phyloP scores from a whole-genome alignment of 2,888 invertebrate species.

The Pterostichus niger region DNA sequence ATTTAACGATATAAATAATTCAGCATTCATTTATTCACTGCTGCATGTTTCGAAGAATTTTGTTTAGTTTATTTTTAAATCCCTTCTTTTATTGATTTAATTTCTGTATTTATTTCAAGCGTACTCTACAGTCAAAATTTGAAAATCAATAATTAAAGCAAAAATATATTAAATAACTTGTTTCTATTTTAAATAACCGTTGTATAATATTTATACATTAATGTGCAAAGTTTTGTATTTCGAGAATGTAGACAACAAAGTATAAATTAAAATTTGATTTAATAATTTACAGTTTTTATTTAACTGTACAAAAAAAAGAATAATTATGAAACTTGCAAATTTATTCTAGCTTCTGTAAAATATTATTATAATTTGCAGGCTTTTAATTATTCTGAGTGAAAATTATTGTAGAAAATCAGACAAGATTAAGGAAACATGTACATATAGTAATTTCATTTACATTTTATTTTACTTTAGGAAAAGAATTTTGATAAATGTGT shows the following conservation, averaged over 20 bases:
- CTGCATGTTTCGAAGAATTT: slow-evolving; percentile 25
- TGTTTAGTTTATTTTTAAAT: slow-evolving; percentile 32
- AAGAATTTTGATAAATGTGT: background rate
- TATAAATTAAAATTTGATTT: slow-evolving; percentile 5
- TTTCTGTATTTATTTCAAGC: slow-evolving; percentile 18
- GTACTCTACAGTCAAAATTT: slow-evolving; percentile 28
- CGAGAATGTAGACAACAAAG: slow-evolving; percentile 16
- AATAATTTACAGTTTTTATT: background rate
- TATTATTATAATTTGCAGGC: slow-evolving; percentile 14
- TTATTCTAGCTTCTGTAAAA: slow-evolving; percentile 16
- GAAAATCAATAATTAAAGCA: slow-evolving; percentile 18
- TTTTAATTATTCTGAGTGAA: slow-evolving; percentile 25
- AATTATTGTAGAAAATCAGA: slow-evolving; percentile 3
- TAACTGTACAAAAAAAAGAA: slow-evolving; percentile 17
- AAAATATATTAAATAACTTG: slow-evolving; percentile 1
- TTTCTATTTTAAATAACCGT: background rate
- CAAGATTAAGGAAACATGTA: background rate
- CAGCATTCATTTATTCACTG: slow-evolving; percentile 22
- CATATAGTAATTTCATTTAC: too few relatives aligned
- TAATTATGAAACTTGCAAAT: slow-evolving; percentile 26
- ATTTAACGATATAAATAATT: background rate
- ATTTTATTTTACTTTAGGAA: background rate
- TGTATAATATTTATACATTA: slow-evolving; percentile 17
- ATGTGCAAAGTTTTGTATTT: slow-evolving; percentile 47
- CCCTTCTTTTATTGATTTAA: slow-evolving; percentile 35